These are phyloP conservation scores for Parotia lawesii DNA, from an alignment of 2,113 vertebrate species.

Conservation along the genomic window DNA sequence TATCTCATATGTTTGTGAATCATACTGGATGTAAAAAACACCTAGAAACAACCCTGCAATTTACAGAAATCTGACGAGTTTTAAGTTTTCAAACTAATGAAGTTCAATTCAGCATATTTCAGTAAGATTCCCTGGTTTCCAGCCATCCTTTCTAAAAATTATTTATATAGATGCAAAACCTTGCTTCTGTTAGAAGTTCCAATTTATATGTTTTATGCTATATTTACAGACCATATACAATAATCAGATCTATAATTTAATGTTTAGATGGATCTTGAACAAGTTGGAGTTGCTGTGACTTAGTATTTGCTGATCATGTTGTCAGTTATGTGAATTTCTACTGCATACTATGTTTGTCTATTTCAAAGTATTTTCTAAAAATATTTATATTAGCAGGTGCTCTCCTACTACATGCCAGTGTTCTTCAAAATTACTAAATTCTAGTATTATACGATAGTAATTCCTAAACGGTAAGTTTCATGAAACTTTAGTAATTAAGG, in stretches of 20 bases:
- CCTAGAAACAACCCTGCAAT: not conserved
- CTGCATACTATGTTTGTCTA: not conserved
- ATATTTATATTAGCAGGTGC: not conserved
- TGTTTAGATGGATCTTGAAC: not conserved
- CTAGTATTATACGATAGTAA: not conserved
- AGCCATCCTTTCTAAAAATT: not conserved
- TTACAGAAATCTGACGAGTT: not conserved
- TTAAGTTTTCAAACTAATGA: not conserved
- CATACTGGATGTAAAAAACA: accelerated
- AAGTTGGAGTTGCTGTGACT: not conserved
- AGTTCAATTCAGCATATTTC: not conserved
- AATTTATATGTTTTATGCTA: not conserved
- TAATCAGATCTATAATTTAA: not conserved
- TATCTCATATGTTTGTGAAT: not conserved
- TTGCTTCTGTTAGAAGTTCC: not conserved
- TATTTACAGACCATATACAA: not conserved
- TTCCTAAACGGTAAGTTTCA: not conserved
- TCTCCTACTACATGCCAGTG: not conserved
- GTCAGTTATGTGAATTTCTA: not conserved
- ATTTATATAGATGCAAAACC: not conserved
- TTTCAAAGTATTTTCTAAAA: not conserved
- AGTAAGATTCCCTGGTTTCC: not conserved
- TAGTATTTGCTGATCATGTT: not conserved
- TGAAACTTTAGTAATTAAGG: not conserved
- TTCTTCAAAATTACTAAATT: not conserved